Base-by-base conservation (phyloP, 2,113 vertebrate species). In the Sebastes schlegelii region DNA sequence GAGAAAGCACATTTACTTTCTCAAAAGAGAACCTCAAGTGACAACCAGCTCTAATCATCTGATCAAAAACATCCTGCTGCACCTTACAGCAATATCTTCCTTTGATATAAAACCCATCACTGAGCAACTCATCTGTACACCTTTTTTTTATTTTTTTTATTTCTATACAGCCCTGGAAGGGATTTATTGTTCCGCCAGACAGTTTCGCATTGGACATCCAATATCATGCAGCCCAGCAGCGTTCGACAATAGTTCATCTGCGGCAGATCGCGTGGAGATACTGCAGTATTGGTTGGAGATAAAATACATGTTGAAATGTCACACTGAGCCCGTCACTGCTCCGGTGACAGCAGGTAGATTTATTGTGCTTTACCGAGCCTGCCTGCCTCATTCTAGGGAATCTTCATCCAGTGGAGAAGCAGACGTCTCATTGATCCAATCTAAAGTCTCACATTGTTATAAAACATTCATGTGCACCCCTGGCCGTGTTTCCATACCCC, bases 21-120 rank as follows among this genome's bases (percentile, higher is more conserved):
- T 81, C 69, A 72, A 86, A 61, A 89, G 66, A 69, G 86, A 82
- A 89, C 68, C 86, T 84, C 74, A 34, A 83, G 75, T 66, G 76
- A 19, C 78, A 78, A 72, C 66, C 55, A 19, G n/a, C 64, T 63
- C 60, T 84, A 87, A 92, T 89, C 76, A 86, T 86, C 70, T 73
- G 66, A 91, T 91, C 78, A 83, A 64, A 72, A 85, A 72, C 69
- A 60, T 86, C 74, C 64, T 46, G 45, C 80, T 76, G 49, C 83
- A 84, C 84, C 79, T 74, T n/a, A 54, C 73, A 68, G 77, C 80
- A 75, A 78, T 61, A 34, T 77, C 57, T 86, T 60, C 70, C 71
- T 90, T 88, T 92, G 82, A 89, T 86, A 91, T 80, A 57, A 83
- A 61, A 86, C 74, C 63, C 86, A 81, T 78, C 79, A 54, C 67